Conservation (phyloP, 1,140 invertebrate genomes). For the Drepana arcuata region DNA sequence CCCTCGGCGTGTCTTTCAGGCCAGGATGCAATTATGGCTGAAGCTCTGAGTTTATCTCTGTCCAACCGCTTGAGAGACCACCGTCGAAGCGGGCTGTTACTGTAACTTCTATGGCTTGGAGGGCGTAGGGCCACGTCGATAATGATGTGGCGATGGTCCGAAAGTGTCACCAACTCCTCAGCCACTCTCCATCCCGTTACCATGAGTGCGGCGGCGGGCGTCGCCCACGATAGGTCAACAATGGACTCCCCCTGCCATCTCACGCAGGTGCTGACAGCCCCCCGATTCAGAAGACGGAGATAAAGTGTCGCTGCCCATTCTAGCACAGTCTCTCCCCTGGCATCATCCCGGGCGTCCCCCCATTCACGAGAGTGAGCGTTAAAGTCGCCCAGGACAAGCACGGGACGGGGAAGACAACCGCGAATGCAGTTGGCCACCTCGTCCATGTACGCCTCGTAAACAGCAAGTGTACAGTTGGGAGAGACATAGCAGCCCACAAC, state of each 20-base stretch:
- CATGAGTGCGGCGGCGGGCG: constrained; percentile 4
- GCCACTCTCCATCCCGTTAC: constrained; percentile 22
- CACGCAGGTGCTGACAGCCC: constrained; percentile 20
- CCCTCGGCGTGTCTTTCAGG: not conserved
- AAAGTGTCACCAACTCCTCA: constrained; percentile 24
- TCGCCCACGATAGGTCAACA: constrained; percentile 27
- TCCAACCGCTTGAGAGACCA: constrained; percentile 5
- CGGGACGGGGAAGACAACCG: constrained; percentile 4
- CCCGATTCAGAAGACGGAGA: constrained; percentile 18
- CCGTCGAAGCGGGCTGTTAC: not conserved
- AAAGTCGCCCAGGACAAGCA: constrained; percentile 15
- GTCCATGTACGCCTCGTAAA: constrained; percentile 7
- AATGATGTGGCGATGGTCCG: constrained; percentile 33
- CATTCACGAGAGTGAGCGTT: constrained; percentile 15
- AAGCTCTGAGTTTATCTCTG: constrained; percentile 2
- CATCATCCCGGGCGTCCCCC: constrained; percentile 5
- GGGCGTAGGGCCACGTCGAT: constrained; percentile 2
- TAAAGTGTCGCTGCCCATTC: constrained; percentile 18
- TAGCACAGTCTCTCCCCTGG: constrained; percentile 1
- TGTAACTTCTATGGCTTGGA: not conserved
- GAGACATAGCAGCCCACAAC: constrained; percentile 6
- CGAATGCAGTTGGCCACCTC: constrained; percentile 3
- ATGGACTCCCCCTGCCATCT: constrained; percentile 23
- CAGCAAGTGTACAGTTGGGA: constrained; percentile 4
- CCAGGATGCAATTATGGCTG: constrained; percentile 4